These are phyloP conservation scores for Cavia aperea DNA, from an alignment of 2,113 vertebrate species.

Conservation along the genomic window DNA sequence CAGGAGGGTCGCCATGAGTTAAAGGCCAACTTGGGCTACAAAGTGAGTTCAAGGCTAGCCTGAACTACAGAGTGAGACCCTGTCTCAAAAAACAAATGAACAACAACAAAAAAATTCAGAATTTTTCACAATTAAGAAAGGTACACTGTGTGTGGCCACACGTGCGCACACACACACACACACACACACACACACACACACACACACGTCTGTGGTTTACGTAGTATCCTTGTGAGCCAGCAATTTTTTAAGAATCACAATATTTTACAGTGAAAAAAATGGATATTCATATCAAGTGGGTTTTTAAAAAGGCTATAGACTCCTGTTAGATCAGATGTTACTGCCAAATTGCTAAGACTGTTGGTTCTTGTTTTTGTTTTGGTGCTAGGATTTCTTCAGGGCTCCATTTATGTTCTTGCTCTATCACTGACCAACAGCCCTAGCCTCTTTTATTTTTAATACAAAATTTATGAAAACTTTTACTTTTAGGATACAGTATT, in stretches of 20 bases:
- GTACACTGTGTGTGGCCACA: background rate
- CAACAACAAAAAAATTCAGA: background rate
- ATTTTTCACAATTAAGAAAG: conserved; percentile 11
- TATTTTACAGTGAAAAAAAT: background rate
- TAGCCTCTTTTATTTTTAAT: conserved; percentile 21
- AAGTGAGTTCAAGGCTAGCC: background rate
- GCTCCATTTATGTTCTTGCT: background rate
- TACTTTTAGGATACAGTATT: background rate
- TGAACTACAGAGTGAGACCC: background rate
- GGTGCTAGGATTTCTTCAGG: background rate
- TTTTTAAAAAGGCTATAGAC: background rate
- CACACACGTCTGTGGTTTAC: background rate
- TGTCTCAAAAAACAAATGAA: background rate
- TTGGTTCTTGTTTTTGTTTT: background rate
- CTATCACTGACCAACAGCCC: background rate
- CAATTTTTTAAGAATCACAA: background rate
- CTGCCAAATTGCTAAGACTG: background rate
- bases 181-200: background rate
- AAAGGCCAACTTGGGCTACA: background rate
- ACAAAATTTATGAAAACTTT: conserved; percentile 14
- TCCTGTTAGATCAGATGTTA: background rate
- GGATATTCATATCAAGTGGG: background rate
- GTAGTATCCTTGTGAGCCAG: background rate
- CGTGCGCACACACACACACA: background rate
- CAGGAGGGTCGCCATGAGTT: background rate